phyloP scores from a whole-genome alignment of 2,888 invertebrate genomes.

The Meandrusa payeni region DNA sequence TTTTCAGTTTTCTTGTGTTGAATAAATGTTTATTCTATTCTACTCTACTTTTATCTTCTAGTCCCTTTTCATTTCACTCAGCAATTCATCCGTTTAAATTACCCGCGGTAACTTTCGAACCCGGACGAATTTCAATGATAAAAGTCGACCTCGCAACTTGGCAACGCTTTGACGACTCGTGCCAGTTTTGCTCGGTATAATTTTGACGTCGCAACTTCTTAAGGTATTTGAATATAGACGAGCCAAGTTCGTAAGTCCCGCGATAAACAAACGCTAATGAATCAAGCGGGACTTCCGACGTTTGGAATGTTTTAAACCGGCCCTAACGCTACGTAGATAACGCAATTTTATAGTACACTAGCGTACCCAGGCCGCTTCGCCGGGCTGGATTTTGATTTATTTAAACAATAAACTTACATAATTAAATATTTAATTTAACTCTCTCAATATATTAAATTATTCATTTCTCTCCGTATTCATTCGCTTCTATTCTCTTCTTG shows the following conservation, averaged over 20 bases:
- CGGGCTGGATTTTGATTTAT: too few species aligned
- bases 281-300: slow-evolving; percentile 44
- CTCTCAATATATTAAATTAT: too few species aligned
- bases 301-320: slow-evolving; percentile 34
- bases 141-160: slow-evolving; percentile 13
- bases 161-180: slow-evolving; percentile 2
- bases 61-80: neutral
- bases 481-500: too few species aligned
- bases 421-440: too few species aligned
- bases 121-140: slow-evolving; percentile 19
- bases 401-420: too few species aligned
- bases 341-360: too few species aligned
- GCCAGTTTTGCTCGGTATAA: slow-evolving; percentile 38
- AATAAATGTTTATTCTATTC: too few species aligned
- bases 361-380: too few species aligned
- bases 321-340: too few species aligned
- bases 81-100: slow-evolving; percentile 12
- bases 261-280: slow-evolving; percentile 56
- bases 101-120: slow-evolving; percentile 11
- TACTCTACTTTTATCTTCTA: too few species aligned
- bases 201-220: slow-evolving; percentile 40
- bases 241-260: slow-evolving; percentile 46
- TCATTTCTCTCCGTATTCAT: too few species aligned
- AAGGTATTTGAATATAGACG: slow-evolving; percentile 54
- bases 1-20: too few species aligned